A percentile compares a stretch with the other conserved stretches of the same genome.
Evolutionary conservation across 1,140 invertebrate species (phyloP).

Genomic region (Bombus impatiens): DNA sequence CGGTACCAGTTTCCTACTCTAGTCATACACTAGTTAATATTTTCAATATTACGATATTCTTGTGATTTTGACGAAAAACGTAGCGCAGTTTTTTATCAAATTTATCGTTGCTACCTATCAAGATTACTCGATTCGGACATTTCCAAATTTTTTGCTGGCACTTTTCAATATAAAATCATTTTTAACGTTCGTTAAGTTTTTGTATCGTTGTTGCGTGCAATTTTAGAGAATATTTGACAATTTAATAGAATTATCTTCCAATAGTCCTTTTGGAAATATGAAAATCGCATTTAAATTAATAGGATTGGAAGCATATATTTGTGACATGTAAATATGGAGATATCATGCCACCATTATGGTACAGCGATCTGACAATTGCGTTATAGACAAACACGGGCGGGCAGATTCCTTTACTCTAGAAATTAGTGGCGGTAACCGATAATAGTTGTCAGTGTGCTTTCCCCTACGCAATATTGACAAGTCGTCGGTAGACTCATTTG

Average conservation of each 20-base stretch:
- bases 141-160: accelerated
- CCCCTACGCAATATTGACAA: constrained; percentile 30
- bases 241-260: not conserved
- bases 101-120: too few relatives aligned
- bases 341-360: not conserved
- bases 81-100: too few relatives aligned
- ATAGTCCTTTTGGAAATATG: not conserved
- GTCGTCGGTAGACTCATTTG: constrained; percentile 6
- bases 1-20: not conserved
- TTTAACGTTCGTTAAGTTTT: too few relatives aligned
- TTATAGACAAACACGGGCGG: constrained; percentile 11
- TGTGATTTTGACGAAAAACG: too few relatives aligned
- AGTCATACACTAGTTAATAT: too few relatives aligned
- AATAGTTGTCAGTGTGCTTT: constrained; percentile 36
- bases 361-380: not conserved
- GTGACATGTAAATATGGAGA: too few relatives aligned
- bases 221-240: not conserved
- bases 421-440: constrained; percentile 32
- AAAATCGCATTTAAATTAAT: not conserved
- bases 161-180: too few relatives aligned
- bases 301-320: not conserved
- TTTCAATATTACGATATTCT: too few relatives aligned
- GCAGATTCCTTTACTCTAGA: constrained; percentile 29
- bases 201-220: too few relatives aligned
- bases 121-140: too few relatives aligned